phyloP scores from a whole-genome alignment of 2,888 invertebrate species.

The Gymnosoma rotundatum region DNA sequence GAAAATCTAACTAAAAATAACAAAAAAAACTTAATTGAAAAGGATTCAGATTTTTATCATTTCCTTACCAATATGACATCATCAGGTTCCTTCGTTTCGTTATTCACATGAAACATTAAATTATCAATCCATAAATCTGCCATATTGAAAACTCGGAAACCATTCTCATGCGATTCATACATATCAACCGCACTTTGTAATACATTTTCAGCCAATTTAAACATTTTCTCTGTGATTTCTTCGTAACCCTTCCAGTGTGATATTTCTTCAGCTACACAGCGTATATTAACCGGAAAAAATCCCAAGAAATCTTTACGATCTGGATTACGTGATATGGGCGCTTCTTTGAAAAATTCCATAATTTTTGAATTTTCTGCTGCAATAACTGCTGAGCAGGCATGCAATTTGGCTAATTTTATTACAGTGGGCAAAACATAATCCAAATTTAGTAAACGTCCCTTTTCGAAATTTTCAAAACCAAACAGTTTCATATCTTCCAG shows the following conservation, averaged over 20 bases:
- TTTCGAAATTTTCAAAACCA: slow-evolving; percentile 84
- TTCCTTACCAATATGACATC: slow-evolving; percentile 78
- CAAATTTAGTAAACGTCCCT: slow-evolving; percentile 83
- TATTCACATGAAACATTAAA: slow-evolving; percentile 79
- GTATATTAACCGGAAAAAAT: slow-evolving; percentile 80
- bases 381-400: slow-evolving; percentile 83
- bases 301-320: slow-evolving; percentile 79
- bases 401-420: slow-evolving; percentile 84
- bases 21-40: neutral
- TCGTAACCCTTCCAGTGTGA: slow-evolving; percentile 80
- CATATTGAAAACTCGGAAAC: slow-evolving; percentile 80
- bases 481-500: slow-evolving; percentile 84
- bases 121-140: slow-evolving; percentile 81
- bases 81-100: slow-evolving; percentile 79
- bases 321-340: slow-evolving; percentile 80
- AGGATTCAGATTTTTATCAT: neutral
- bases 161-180: slow-evolving; percentile 76
- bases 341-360: slow-evolving; percentile 79
- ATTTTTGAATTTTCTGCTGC: slow-evolving; percentile 76
- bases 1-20: slow-evolving; percentile 78
- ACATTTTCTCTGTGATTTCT: slow-evolving; percentile 80
- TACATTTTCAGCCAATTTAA: slow-evolving; percentile 79
- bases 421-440: slow-evolving; percentile 83
- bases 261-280: slow-evolving; percentile 79
- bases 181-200: slow-evolving; percentile 77